These are phyloP conservation scores for Philotrypesis tridentata DNA, from an alignment of 1,140 invertebrate species.

Conservation along the genomic window DNA sequence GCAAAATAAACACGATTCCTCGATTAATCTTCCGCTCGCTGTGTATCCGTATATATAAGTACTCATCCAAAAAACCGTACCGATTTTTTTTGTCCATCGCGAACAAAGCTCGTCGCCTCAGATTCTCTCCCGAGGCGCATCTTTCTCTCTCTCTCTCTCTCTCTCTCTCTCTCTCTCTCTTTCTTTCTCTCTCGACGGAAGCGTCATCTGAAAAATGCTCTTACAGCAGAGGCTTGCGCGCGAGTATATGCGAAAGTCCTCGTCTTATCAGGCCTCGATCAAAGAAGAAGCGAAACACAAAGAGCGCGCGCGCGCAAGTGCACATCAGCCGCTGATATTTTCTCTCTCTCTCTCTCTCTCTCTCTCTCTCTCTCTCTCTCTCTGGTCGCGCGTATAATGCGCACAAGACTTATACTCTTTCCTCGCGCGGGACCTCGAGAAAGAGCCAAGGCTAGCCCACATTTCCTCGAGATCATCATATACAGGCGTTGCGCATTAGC, in stretches of 20 bases:
- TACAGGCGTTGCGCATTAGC: neutral
- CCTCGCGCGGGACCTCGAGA: neutral
- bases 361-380: neutral
- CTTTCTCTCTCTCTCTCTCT: too few relatives aligned
- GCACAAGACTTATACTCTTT: too few relatives aligned
- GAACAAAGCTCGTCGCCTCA: too few relatives aligned
- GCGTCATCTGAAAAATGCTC: neutral
- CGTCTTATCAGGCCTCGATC: conserved; percentile 5
- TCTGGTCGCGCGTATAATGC: neutral
- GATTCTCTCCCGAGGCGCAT: too few relatives aligned
- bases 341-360: neutral
- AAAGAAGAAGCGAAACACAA: conserved; percentile 8
- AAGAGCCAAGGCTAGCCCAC: conserved; percentile 40
- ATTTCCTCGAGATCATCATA: conserved; percentile 40
- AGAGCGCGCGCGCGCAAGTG: neutral
- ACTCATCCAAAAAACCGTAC: too few relatives aligned
- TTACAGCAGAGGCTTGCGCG: too few relatives aligned
- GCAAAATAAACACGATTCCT: neutral
- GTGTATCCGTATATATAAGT: too few relatives aligned
- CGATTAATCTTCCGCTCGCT: too few relatives aligned
- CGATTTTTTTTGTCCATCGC: too few relatives aligned
- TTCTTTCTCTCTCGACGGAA: neutral
- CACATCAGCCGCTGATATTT: conserved; percentile 17
- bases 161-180: too few relatives aligned
- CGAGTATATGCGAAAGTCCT: neutral